Evolutionary conservation across 1,140 invertebrate genomes (phyloP).

Genomic region (Chironomus tepperi): DNA sequence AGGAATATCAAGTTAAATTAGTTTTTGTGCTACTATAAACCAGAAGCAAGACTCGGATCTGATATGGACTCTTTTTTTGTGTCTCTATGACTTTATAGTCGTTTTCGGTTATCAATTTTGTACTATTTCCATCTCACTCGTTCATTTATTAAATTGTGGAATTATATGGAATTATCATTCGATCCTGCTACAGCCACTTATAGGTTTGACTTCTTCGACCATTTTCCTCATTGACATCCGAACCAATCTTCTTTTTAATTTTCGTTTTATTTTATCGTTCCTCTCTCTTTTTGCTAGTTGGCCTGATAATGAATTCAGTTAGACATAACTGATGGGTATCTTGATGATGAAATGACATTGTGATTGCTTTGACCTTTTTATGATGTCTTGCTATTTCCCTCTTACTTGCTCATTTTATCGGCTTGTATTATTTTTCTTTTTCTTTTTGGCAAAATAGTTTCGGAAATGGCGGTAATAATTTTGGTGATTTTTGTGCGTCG

Average conservation of each 20-base stretch:
- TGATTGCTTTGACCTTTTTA: constrained; percentile 20
- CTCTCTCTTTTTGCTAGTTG: no score
- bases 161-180: neutral
- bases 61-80: neutral
- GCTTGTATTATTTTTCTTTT: no score
- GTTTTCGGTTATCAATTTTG: neutral
- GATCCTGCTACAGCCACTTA: neutral
- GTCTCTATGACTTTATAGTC: neutral
- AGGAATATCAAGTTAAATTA: neutral
- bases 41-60: neutral
- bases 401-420: no score
- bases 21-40: constrained; percentile 6
- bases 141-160: neutral
- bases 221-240: no score
- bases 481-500: no score
- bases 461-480: no score
- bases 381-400: no score
- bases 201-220: no score
- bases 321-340: neutral
- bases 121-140: neutral
- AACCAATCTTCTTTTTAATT: no score
- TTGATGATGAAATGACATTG: neutral
- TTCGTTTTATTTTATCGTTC: no score
- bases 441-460: no score
- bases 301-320: no score